A percentile compares a stretch with the other conserved stretches of the same genome.
Evolutionary conservation across 2,113 vertebrate genomes (phyloP).

Genomic region (Rhinoderma darwinii): DNA sequence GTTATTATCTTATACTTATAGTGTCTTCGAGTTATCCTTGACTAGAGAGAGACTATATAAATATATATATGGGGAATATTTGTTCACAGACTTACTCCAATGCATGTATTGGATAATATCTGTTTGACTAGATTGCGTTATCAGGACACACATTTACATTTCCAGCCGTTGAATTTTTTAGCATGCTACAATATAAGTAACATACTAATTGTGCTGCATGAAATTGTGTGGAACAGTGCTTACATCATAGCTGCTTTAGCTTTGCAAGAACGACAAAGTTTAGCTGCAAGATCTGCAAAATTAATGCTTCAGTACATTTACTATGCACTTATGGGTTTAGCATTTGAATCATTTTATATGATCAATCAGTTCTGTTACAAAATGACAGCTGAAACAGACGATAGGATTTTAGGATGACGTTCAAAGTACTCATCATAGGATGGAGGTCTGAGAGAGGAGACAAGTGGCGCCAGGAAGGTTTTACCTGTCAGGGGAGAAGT

Average conservation of each 20-base stretch:
- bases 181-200: not conserved
- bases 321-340: slow-evolving; percentile 36
- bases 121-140: not conserved
- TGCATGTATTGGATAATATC: too few relatives aligned
- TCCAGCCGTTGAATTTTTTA: not conserved
- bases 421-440: slow-evolving; percentile 46
- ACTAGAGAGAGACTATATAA: too few relatives aligned
- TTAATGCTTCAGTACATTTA: slow-evolving; percentile 38
- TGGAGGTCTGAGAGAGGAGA: slow-evolving; percentile 43
- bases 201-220: not conserved
- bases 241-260: slow-evolving; percentile 10
- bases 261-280: slow-evolving; percentile 3
- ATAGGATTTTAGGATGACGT: slow-evolving; percentile 48
- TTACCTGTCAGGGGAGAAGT: slow-evolving; percentile 52
- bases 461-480: slow-evolving; percentile 55
- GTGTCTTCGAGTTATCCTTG: too few relatives aligned
- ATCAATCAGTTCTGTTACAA: slow-evolving; percentile 49
- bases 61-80: too few relatives aligned
- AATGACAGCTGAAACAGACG: slow-evolving; percentile 51
- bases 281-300: slow-evolving; percentile 48
- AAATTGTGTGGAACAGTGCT: not conserved
- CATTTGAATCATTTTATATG: slow-evolving; percentile 42
- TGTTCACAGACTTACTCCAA: too few relatives aligned
- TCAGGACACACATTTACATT: not conserved
- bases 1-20: too few relatives aligned